Base-by-base conservation (phyloP, 2,888 invertebrate genomes). In the Salpingus planirostris region DNA sequence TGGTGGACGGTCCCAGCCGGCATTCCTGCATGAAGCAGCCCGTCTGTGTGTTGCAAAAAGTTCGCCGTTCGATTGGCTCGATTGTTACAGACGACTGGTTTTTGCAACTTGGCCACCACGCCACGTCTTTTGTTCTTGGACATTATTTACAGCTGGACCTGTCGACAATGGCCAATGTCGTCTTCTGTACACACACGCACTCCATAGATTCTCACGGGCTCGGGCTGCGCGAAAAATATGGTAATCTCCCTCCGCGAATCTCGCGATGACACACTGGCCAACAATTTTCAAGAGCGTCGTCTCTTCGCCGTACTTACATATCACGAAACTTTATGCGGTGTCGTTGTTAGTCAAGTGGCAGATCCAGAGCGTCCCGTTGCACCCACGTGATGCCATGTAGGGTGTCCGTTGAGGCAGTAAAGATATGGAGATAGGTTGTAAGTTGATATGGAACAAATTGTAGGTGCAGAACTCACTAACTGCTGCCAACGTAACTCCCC, bases 361-460 rank as follows among this genome's bases (percentile, higher is more conserved):
- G 45, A 49, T 44, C 34, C 44, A 44, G 44, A 44, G 40, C 49
- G 43, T 46, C 50, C 46, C 43, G 36, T 41, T 43, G 38, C 54
- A 51, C 50, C 52, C 50, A 54, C 54, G 48, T 47, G 45, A 49
- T 50, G 42, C 53, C 53, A 53, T 54, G 52, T 55, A 54, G 56
- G 53, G 56, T 57, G 55, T 57, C 56, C 50, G 45, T 38, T 38
- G 42, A 42, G 44, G 51, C 52, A 52, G 51, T 57, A 57, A 58
- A 60, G 59, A 60, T 60, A 56, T 52, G 54, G 54, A 57, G 62
- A 62, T 62, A 60, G 54, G 53, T 45, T 53, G 60, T 61, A 62
- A 62, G 52, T 50, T 61, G 59, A 62, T 62, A 61, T 54, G 52
- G 50, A 57, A 60, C 60, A 62, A 62, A 60, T 62, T 60, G 60